Percentiles rank a stretch among this genome's conserved stretches.
phyloP scores from a whole-genome alignment of 2,797 vertebrate genomes.

The Diplodus sargus region DNA sequence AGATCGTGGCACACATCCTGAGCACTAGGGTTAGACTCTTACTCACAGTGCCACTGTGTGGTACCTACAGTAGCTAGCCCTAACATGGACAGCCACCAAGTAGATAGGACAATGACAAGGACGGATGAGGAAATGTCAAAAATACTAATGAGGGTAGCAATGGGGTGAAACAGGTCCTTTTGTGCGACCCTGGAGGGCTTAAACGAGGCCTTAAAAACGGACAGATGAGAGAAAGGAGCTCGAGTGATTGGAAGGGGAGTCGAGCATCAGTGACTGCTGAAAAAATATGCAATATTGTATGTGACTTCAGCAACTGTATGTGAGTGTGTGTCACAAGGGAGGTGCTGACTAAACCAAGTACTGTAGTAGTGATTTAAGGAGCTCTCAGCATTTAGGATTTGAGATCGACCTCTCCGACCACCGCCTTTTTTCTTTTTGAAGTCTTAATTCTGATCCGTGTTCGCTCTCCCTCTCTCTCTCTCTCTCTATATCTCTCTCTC shows the following conservation, averaged over 20 bases:
- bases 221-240: slow-evolving; percentile 65
- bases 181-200: slow-evolving; percentile 73
- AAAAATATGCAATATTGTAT: slow-evolving; percentile 74
- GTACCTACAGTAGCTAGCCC: slow-evolving; percentile 81
- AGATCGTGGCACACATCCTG: slow-evolving; percentile 76
- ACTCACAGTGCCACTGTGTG: slow-evolving; percentile 85
- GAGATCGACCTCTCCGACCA: slow-evolving; percentile 65
- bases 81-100: slow-evolving; percentile 75
- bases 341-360: slow-evolving; percentile 75
- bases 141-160: slow-evolving; percentile 64
- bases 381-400: slow-evolving; percentile 66
- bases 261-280: slow-evolving; percentile 66
- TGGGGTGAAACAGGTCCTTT: slow-evolving; percentile 62
- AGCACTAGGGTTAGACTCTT: slow-evolving; percentile 79
- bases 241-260: slow-evolving; percentile 58
- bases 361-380: slow-evolving; percentile 70
- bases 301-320: slow-evolving; percentile 69
- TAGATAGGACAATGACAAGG: slow-evolving; percentile 56
- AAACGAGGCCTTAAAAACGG: slow-evolving; percentile 80
- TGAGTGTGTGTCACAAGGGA: slow-evolving; percentile 61
- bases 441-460: slow-evolving; percentile 81
- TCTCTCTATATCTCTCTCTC: slow-evolving; percentile 24
- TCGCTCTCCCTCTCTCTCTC: slow-evolving; percentile 36
- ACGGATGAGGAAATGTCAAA: slow-evolving; percentile 55
- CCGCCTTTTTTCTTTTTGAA: slow-evolving; percentile 72